Base-by-base conservation (phyloP, 2,797 vertebrate species). In the Enteromius thamalakanensis region DNA sequence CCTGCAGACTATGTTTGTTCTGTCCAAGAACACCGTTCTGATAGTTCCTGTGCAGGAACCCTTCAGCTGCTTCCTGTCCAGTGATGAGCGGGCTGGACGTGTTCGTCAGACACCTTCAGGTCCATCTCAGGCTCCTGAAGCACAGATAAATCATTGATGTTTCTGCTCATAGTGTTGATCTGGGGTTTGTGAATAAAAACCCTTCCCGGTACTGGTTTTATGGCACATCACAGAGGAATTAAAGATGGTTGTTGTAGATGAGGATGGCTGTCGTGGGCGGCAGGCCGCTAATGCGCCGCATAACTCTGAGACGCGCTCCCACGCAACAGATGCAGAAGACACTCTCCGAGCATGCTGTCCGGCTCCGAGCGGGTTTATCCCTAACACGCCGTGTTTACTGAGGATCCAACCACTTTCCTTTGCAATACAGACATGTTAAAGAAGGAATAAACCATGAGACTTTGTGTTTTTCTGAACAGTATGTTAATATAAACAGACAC, bases 251-350 rank as follows among this genome's bases (percentile, higher is more conserved):
- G 60, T 67, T 67, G 76, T 79, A 51, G 11, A 47, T 79, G 77
- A 68, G 53, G n/a, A 64, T 67, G 64, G 32, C 19, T 77, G 21
- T 58, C 21, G 78, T 80, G 78, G 78, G 78, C 6, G 51, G 78
- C 37, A 42, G 65, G 11, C 58, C 0, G 68, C 15, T 58, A 55
- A 70, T 40, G 34, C 1, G 3, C 78, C 7, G 49, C 49, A 69
- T 55, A 70, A 42, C 49, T 47, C 26, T 19, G n/a, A n/a, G 19
- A n/a, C 60, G 19, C 42, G 58, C 58, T 26, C 78, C 78, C 51
- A 80, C 78, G 23, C 78, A 80, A 70, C 65, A 80, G 49, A 80
- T 70, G 78, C 19, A 53, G 51, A 53, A 53, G 26, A 8, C 51
- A 53, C 49, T 4, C 37, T 5, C 37, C 4, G 37, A 40, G 37